phyloP scores from a whole-genome alignment of 1,140 invertebrate species.

The Zaprionus camerounensis region DNA sequence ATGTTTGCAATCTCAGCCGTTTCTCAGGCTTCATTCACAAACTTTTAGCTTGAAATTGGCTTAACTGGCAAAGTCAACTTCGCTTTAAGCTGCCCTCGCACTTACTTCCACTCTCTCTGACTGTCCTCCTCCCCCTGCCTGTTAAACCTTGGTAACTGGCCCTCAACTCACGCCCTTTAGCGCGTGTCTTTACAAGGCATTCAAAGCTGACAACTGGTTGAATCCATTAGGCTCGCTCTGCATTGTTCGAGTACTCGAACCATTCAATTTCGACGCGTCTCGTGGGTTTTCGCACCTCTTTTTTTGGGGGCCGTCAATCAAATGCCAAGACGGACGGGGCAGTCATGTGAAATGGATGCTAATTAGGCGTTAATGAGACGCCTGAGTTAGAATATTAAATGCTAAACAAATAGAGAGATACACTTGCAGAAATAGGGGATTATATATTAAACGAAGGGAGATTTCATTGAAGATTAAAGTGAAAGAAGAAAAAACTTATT shows the following conservation, averaged over 20 bases:
- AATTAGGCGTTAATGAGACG: slow-evolving; percentile 72
- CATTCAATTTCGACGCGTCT: slow-evolving; percentile 15
- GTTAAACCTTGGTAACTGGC: slow-evolving; percentile 17
- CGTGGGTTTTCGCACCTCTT: slow-evolving; percentile 27
- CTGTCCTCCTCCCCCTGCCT: background rate
- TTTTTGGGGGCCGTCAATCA: slow-evolving; percentile 50
- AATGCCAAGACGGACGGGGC: slow-evolving; percentile 14
- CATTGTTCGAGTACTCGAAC: slow-evolving; percentile 18
- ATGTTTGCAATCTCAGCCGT: background rate
- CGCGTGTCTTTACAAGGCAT: slow-evolving; percentile 12
- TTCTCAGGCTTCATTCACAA: background rate
- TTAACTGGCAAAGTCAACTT: background rate
- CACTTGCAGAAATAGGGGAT: background rate
- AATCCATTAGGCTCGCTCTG: slow-evolving; percentile 29
- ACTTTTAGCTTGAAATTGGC: background rate
- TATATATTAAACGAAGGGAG: background rate
- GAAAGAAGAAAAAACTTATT: background rate
- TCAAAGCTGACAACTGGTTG: slow-evolving; percentile 32
- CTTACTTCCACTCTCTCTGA: background rate
- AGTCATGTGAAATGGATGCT: slow-evolving; percentile 67
- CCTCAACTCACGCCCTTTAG: slow-evolving; percentile 13
- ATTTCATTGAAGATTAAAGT: background rate
- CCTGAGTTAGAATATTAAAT: slow-evolving; percentile 26
- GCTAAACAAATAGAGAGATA: slow-evolving; percentile 20
- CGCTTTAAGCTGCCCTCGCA: background rate